Base-by-base conservation (phyloP, 1,140 invertebrate species). In the Pogonognathellus flavescens region DNA sequence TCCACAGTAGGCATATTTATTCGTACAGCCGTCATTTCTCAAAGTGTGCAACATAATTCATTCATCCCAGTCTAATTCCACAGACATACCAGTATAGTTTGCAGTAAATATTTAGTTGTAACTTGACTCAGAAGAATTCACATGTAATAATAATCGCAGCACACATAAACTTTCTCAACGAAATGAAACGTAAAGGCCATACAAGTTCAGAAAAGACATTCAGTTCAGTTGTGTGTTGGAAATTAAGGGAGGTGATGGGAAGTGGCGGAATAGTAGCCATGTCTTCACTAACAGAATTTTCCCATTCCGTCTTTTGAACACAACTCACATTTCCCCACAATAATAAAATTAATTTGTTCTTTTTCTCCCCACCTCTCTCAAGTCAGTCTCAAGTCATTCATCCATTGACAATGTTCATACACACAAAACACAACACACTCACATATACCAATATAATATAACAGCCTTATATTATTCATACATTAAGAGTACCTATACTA, bases 331-430 rank as follows among this genome's bases (percentile, higher is more conserved):
- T 76, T 76, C 41, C 70, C 70, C 41, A 49, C 31, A 31, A 72
- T 41, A 76, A 82, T 82, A 82, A 82, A 59, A 55, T 55, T 20
- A 82, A 52, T 76, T 76, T 80, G n/a, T 55, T n/a, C 50, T 20
- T 20, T 82, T 82, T 82, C 31, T 82, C 55, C 31, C 31, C 31
- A 41, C 31, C 31, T 82, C 16, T 6, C 31, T 82, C 16, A 0
- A n/a, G 18, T 41, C 76, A 52, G 11, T 16, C 72, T 22, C 52
- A 22, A 22, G 18, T n/a, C 31, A 49, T 18, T 82, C 80, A 59
- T 82, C 55, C 80, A 59, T 82, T 76, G 70, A 76, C 70, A 76
- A 76, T 76, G 70, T 41, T 3, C 41, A 14, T 16, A 50, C n/a
- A 22, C 22, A 41, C 13, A 41, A 1, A 70, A 41, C n/a, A n/a